These are phyloP conservation scores for Zenarchopterus dispar DNA, from an alignment of 2,797 vertebrate genomes.

Conservation along the genomic window DNA sequence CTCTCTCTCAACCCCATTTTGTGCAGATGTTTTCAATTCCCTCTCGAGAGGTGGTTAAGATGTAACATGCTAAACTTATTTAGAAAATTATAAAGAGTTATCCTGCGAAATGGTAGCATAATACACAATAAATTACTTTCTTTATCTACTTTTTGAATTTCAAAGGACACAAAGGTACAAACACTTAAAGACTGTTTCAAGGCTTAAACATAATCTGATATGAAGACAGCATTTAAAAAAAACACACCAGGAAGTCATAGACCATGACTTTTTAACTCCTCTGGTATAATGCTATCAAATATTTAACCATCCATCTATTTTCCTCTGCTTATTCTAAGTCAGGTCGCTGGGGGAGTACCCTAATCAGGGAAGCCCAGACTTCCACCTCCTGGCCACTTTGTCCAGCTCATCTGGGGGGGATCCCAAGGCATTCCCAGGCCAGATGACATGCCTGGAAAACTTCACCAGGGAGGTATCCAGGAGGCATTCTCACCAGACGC, in stretches of 20 bases:
- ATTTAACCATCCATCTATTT: constrained; percentile 48
- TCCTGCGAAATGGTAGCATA: background rate
- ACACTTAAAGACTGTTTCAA: constrained; percentile 15
- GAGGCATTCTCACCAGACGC: no score
- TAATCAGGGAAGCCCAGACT: no score
- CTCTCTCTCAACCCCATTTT: constrained; percentile 28
- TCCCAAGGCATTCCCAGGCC: no score
- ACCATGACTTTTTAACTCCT: constrained; percentile 53
- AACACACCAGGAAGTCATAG: constrained; percentile 21
- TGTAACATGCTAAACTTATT: constrained; percentile 18
- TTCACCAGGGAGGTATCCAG: no score
- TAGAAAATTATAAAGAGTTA: background rate
- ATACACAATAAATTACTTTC: no score
- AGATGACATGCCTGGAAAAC: no score
- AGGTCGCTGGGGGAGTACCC: no score
- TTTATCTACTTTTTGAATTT: background rate
- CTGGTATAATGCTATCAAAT: constrained; percentile 41
- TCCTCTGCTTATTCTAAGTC: no score
- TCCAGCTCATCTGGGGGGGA: no score
- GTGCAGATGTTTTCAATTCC: constrained; percentile 32
- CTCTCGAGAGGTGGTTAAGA: constrained; percentile 36
- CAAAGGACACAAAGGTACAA: background rate
- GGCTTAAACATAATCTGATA: no score
- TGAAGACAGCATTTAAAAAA: no score
- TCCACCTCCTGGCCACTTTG: no score